A percentile compares a stretch with the other conserved stretches of the same genome.
These are phyloP conservation scores for Melikaiella ostensackeni DNA, from an alignment of 2,888 invertebrate species.

Conservation along the genomic window DNA sequence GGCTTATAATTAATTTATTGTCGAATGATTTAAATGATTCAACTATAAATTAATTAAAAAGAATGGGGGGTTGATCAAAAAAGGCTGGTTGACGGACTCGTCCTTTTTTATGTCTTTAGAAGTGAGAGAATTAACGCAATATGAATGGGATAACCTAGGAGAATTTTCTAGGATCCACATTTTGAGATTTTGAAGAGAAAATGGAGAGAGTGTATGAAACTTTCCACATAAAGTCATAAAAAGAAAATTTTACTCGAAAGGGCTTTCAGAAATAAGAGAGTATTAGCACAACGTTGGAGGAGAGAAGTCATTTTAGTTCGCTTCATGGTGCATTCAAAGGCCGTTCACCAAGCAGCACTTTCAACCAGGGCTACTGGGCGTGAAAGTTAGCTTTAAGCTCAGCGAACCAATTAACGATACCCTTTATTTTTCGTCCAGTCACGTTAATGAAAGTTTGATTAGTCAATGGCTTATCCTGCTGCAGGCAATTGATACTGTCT, in stretches of 20 bases:
- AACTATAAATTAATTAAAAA: no score
- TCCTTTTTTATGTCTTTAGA: no score
- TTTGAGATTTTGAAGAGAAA: background rate
- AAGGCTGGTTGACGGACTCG: no score
- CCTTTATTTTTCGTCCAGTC: conserved; percentile 26
- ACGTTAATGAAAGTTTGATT: conserved; percentile 36
- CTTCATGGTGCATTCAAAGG: conserved; percentile 23
- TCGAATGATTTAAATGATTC: no score
- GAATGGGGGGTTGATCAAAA: no score
- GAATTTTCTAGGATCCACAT: background rate
- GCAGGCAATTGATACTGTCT: conserved; percentile 21
- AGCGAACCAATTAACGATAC: conserved; percentile 29
- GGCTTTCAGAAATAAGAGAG: background rate
- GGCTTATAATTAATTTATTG: no score
- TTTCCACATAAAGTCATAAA: background rate
- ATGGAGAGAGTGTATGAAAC: background rate
- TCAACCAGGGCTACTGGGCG: conserved; percentile 13
- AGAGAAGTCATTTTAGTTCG: conserved; percentile 32
- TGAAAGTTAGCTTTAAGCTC: conserved; percentile 39
- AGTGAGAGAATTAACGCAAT: no score
- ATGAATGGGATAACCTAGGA: no score
- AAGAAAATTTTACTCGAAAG: background rate
- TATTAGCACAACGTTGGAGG: background rate
- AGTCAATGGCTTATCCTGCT: conserved; percentile 24
- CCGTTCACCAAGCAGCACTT: conserved; percentile 28